These are phyloP conservation scores for Halocynthia roretzi DNA, from an alignment of 23 tunicate species.

Conservation along the genomic window DNA sequence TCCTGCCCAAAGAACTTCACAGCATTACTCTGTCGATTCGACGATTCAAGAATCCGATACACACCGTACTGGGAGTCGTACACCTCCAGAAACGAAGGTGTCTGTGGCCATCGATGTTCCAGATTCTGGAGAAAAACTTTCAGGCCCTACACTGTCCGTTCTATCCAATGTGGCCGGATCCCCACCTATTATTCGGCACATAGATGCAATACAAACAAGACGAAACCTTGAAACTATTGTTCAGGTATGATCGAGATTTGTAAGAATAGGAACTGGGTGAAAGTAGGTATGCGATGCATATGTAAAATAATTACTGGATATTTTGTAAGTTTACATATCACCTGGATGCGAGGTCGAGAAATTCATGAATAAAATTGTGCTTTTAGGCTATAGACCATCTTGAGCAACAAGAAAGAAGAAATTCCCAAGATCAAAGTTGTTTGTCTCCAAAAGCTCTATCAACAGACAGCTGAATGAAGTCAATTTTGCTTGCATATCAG, in stretches of 20 bases:
- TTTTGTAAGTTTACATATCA: background rate
- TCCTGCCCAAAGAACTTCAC: too few species aligned
- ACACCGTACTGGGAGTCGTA: too few species aligned
- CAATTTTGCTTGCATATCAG: too few species aligned
- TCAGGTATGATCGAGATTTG: slow-evolving; percentile 26
- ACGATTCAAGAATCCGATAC: too few species aligned
- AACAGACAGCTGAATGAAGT: too few species aligned
- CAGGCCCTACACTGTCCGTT: background rate
- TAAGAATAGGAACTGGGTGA: too few species aligned
- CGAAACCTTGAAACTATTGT: slow-evolving; percentile 84
- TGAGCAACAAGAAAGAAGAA: slow-evolving; percentile 83
- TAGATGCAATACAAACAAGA: slow-evolving; percentile 60
- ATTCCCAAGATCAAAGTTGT: slow-evolving; percentile 53
- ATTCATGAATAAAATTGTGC: background rate
- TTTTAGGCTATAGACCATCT: slow-evolving; percentile 85
- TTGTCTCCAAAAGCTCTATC: too few species aligned
- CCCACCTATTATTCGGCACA: slow-evolving; percentile 56
- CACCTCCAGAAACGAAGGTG: too few species aligned
- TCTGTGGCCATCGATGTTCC: too few species aligned
- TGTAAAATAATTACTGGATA: background rate
- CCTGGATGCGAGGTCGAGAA: background rate
- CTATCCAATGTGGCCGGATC: slow-evolving; percentile 68
- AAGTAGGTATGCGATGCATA: background rate
- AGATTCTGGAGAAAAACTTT: too few species aligned
- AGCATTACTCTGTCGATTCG: too few species aligned